A percentile compares a stretch with the other conserved stretches of the same genome.
These are phyloP conservation scores for Coreius guichenoti DNA, from an alignment of 2,797 vertebrate species.

Conservation along the genomic window DNA sequence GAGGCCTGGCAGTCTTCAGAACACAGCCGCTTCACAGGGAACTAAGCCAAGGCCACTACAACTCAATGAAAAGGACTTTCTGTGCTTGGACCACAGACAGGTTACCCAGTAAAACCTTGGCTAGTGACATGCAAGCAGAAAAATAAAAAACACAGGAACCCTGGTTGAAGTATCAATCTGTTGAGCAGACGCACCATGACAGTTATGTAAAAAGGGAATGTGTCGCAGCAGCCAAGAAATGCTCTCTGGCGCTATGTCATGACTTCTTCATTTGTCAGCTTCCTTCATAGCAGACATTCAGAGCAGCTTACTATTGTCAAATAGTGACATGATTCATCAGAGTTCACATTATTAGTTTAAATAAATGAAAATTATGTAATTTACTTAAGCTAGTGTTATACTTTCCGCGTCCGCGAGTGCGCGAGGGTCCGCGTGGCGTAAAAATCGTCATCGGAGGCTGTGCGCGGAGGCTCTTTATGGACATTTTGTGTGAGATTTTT, in stretches of 20 bases:
- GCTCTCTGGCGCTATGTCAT: neutral
- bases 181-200: conserved; percentile 29
- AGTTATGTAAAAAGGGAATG: conserved; percentile 32
- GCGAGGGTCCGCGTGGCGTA: no score
- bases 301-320: neutral
- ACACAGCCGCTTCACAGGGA: conserved; percentile 39
- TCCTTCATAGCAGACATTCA: conserved; percentile 6
- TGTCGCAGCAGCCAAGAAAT: neutral
- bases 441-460: no score
- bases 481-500: no score
- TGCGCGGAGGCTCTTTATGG: no score
- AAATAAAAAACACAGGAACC: conserved; percentile 38
- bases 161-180: conserved; percentile 32
- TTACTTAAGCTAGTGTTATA: no score
- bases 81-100: conserved; percentile 3
- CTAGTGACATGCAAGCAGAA: conserved; percentile 15
- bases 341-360: neutral
- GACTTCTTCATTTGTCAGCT: conserved; percentile 34
- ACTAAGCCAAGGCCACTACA: conserved; percentile 26
- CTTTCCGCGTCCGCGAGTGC: no score
- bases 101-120: conserved; percentile 19
- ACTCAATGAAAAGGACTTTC: conserved; percentile 51
- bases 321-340: neutral
- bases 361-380: neutral
- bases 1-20: conserved; percentile 30